Base-by-base conservation (phyloP, 53 echinoderm and acorn worm species). In the Paelopatides confundens region DNA sequence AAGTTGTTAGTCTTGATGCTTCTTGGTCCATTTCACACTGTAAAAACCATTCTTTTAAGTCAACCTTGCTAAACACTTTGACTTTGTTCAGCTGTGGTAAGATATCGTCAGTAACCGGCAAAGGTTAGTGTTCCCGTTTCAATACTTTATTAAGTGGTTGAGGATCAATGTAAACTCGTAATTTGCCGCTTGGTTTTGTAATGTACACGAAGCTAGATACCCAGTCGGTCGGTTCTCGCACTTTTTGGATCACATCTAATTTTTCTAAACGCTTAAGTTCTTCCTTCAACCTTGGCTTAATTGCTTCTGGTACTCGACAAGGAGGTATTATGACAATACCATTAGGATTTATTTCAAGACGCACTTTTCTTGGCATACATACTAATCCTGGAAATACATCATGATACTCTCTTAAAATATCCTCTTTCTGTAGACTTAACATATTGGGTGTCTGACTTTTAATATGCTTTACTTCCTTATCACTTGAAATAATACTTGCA, bases 141-240 rank as follows among this genome's bases (percentile, higher is more conserved):
- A 38, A 24, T 74, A 40, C 74, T 40, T 21, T 35, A 35, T 74
- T 74, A 10, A 74, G 43, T 36, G 74, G 74, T 35, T 74, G 74
- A 0, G 74, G 74, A 39, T 74, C 74, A 2, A 74, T 89, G 49
- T 89, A 91, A 24, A 94, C 83, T 35, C 91, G 30, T 1, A 89
- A 11, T 65, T 89, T 89, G 23, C 87, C 89, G 54, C 71, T 94
- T 36, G 91, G 68, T 77, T 91, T 94, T 10, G 26, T 47, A 3
- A 87, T 82, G 68, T 36, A 69, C 5, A 86, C 86, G 27, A 87
- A 54, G 36, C 86, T 82, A 29, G 91, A 89, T 8, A 86, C 89
- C 94, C 94, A 91, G 65, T 88, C 94, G 21, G 82, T 88, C 24
- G 91, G 89, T 46, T 89, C 89, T 86, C n/a, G 53, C 8, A 77